These are phyloP conservation scores for Nysson spinosus DNA, from an alignment of 2,888 invertebrate genomes.

Conservation along the genomic window DNA sequence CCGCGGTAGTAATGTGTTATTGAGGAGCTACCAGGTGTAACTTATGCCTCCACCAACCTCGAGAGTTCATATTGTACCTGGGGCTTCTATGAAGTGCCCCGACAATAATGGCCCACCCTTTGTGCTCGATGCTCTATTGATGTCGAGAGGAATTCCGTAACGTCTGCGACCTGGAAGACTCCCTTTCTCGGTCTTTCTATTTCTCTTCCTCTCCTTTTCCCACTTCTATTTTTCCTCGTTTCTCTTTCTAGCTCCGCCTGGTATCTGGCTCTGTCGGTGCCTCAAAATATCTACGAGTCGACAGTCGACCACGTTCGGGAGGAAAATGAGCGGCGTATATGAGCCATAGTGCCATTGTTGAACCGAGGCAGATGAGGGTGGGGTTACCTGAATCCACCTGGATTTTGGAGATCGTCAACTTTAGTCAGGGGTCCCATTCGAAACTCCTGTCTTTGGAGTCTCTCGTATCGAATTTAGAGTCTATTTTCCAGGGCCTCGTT, in stretches of 20 bases:
- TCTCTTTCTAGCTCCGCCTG: neutral
- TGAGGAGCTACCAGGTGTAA: conserved; percentile 70
- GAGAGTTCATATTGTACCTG: conserved; percentile 64
- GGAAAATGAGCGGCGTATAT: conserved; percentile 33
- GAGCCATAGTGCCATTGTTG: conserved; percentile 20
- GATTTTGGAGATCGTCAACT: conserved; percentile 15
- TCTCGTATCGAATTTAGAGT: conserved; percentile 31
- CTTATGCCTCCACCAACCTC: conserved; percentile 57
- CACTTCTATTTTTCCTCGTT: neutral
- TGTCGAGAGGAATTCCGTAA: conserved; percentile 64
- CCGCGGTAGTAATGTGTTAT: conserved; percentile 63
- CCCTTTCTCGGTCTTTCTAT: no score
- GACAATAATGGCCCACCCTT: conserved; percentile 64
- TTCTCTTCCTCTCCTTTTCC: conserved; percentile 9
- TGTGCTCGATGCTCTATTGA: conserved; percentile 64
- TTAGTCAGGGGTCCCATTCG: neutral
- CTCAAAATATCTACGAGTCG: conserved; percentile 37
- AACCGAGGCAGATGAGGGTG: conserved; percentile 10
- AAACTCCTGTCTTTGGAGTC: conserved; percentile 1
- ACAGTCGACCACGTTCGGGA: conserved; percentile 12
- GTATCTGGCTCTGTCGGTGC: conserved; percentile 16
- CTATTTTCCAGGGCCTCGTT: conserved; percentile 36
- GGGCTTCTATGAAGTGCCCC: conserved; percentile 55
- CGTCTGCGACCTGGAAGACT: conserved; percentile 56
- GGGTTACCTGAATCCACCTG: conserved; percentile 32